Evolutionary conservation across 1,140 invertebrate species (phyloP), one percentile per base, ranked within the genome.

Genomic region (Scaptomyza graminum): DNA sequence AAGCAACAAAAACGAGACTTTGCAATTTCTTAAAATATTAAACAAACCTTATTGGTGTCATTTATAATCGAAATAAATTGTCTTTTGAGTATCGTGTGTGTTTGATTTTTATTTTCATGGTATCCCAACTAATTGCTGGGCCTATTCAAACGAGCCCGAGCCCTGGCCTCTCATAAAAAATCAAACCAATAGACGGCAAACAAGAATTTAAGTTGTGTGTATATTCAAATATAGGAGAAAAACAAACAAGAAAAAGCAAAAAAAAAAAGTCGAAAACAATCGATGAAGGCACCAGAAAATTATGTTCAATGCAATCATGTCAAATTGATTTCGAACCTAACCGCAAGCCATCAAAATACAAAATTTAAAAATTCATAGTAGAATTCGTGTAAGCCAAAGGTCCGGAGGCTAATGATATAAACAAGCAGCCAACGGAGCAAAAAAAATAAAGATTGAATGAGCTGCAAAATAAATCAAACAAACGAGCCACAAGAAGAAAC

Each of bases 231-330:
- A 54, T 39, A 47, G 25, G 16, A 4, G 39, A 46, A 69, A 62
- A 62, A 61, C 57, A 69, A 62, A 69, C 51, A 72, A 39, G 31
- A 8, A 50, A 16, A 12, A n/a, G n/a, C 13, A 8, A 22, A 16
- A 16, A 16, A 47, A 18, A 51, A 37, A 41, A 12, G 18, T 22
- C 18, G 18, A 22, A 50, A 31, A 43, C n/a, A 56, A 61, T 61
- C 49, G 64, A 44, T 22, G 16, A 57, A 43, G 59, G 22, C 49
- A 60, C 18, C 43, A 57, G 51, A 71, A 74, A 85, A 80, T 84
- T 85, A 85, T 84, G 81, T 85, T 84, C 81, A 75, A 74, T 70
- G 76, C 81, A 84, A 84, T 84, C 80, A 84, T 84, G 80, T 84
- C 80, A 85, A 84, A 84, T 84, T 85, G 76, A 84, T 83, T 83